Base-by-base conservation (phyloP, 2,113 vertebrate genomes). In the Origma solitaria region DNA sequence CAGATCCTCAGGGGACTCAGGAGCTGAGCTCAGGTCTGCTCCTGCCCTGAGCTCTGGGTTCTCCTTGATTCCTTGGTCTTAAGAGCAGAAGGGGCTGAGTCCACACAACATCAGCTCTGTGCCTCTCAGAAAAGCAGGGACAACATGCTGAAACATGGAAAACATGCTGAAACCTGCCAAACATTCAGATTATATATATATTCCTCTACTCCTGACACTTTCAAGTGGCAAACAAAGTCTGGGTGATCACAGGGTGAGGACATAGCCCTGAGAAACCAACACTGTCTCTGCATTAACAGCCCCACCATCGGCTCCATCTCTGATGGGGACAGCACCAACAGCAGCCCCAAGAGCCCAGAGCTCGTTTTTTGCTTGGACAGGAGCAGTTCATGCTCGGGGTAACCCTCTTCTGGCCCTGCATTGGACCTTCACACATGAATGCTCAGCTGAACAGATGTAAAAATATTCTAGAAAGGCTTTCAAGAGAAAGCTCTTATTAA, bases 401-500 rank as follows among this genome's bases (percentile, higher is more conserved):
- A 49, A 47, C 23, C 27, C 37, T 51, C 53, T 47, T 42, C 62
- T 84, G 76, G 69, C 86, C 45, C 80, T 72, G 37, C 61, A 31
- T 9, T 42, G 49, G 21, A 75, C 80, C 89, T 86, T 89, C 82
- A 79, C 54, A 61, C 28, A 4, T 22, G 40, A 76, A 66, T 51
- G 71, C 75, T 85, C 80, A 83, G 76, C 31, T 84, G 69, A 95
- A 77, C 49, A 91, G 78, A 94, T 79, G 93, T 58, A 93, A 89
- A 92, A 96, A 88, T 88, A 90, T 83, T 93, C 90, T 30, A 83
- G 82, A 78, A 91, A 82, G 44, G 21, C 82, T 93, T 95, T 91
- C 91, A 82, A 64, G 76, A 96, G 80, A 96, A 95, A 79, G 54
- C 70, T 92, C 94, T 84, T 96, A 96, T 86, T 94, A 95, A 96